Conservation (phyloP, 2,797 vertebrate genomes). For the Hemitrygon akajei region DNA sequence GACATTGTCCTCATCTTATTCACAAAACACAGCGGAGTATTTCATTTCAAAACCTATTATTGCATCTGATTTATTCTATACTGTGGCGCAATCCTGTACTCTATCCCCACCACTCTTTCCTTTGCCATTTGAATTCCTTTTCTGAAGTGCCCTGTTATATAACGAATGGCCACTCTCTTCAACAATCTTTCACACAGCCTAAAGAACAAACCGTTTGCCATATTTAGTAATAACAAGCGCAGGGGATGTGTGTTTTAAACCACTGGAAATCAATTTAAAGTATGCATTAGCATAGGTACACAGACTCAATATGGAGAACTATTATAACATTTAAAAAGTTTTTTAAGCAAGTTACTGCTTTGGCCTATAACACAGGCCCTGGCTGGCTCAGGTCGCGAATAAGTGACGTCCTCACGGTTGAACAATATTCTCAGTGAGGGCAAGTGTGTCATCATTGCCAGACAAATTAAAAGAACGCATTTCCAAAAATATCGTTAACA, state of each 20-base stretch:
- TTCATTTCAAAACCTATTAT: background rate
- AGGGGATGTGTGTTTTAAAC: background rate
- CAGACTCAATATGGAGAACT: background rate
- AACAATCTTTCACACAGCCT: background rate
- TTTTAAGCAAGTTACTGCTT: background rate
- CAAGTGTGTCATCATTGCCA: slow-evolving; percentile 77
- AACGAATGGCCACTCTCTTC: background rate
- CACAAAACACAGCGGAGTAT: background rate
- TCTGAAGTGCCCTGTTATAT: background rate
- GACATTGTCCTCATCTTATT: background rate
- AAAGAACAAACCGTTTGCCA: too few species aligned
- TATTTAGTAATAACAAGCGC: background rate
- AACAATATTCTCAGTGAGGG: slow-evolving; percentile 71
- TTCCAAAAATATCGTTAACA: background rate
- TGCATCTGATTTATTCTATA: background rate
- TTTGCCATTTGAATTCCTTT: background rate
- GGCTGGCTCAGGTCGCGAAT: slow-evolving; percentile 59
- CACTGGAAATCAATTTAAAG: background rate
- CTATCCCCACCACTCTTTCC: background rate
- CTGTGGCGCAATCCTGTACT: background rate
- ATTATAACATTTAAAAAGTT: background rate
- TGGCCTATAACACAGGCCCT: too few species aligned
- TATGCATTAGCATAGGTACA: background rate
- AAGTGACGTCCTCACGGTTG: slow-evolving; percentile 55
- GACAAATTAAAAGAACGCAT: background rate